Percentiles rank a stretch among this genome's conserved stretches.
Conservation (phyloP, 2,113 vertebrate species). For the Entomyzon cyanotis region DNA sequence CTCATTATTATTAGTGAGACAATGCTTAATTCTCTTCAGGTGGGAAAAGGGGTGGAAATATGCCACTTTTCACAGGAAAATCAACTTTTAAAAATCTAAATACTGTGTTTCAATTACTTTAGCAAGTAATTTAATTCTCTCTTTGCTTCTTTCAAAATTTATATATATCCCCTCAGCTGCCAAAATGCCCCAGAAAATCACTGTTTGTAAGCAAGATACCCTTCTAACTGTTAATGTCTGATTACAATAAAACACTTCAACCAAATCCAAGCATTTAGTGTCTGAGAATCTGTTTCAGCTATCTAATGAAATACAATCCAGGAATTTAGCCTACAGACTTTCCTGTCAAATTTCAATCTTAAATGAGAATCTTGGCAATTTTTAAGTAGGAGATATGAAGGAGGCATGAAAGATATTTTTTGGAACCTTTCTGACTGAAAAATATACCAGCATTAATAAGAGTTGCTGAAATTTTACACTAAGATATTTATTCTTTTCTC, state of each 20-base stretch:
- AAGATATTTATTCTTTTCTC: not conserved
- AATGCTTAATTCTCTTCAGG: not conserved
- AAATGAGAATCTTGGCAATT: not conserved
- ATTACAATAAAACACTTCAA: not conserved
- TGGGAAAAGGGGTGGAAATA: not conserved
- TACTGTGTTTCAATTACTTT: not conserved
- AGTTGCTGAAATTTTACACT: not conserved
- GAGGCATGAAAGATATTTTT: not conserved
- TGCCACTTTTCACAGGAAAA: not conserved
- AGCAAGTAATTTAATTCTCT: not conserved
- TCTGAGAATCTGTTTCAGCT: not conserved
- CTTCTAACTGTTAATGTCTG: not conserved
- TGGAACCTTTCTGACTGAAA: not conserved
- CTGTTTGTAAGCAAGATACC: not conserved
- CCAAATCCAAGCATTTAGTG: not conserved
- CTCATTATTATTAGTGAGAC: not conserved
- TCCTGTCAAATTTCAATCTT: not conserved
- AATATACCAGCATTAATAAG: not conserved
- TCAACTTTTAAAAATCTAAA: not conserved
- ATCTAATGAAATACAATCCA: not conserved
- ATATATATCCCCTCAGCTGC: not conserved
- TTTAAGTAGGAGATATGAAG: not conserved
- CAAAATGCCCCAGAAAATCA: not conserved
- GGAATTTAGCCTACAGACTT: not conserved
- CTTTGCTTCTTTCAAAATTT: not conserved